Conservation (phyloP, 1,140 invertebrate species). For the Mycetomoellerius zeteki region DNA sequence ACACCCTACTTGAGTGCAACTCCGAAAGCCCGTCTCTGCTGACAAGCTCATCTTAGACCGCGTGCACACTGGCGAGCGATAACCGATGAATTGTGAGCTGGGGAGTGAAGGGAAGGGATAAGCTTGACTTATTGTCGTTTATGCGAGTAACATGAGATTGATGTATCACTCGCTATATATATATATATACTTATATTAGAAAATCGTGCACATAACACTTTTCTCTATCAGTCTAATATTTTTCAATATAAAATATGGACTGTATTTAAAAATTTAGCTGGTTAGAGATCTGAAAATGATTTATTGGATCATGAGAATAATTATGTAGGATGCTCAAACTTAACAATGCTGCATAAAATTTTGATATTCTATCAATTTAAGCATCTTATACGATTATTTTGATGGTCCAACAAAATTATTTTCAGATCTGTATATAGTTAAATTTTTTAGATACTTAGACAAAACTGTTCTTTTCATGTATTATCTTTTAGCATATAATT, state of each 20-base stretch:
- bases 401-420: too few relatives aligned
- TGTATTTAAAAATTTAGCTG: too few relatives aligned
- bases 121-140: neutral
- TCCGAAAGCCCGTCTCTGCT: conserved; percentile 22
- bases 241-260: neutral
- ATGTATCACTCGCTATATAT: neutral
- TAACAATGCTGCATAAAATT: too few relatives aligned
- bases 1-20: conserved; percentile 10
- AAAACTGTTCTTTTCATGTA: neutral
- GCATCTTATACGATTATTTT: too few relatives aligned
- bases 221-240: neutral
- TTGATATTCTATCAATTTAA: too few relatives aligned
- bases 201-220: neutral
- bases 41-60: conserved; percentile 44
- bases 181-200: neutral
- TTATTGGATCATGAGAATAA: too few relatives aligned
- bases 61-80: conserved; percentile 11
- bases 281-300: too few relatives aligned
- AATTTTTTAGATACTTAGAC: too few relatives aligned
- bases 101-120: neutral
- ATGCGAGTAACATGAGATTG: neutral
- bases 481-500: neutral
- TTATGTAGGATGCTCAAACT: too few relatives aligned
- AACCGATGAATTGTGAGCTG: neutral
- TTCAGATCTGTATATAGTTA: too few relatives aligned